Base-by-base conservation (phyloP, 2,888 invertebrate species). In the Carcina quercana region DNA sequence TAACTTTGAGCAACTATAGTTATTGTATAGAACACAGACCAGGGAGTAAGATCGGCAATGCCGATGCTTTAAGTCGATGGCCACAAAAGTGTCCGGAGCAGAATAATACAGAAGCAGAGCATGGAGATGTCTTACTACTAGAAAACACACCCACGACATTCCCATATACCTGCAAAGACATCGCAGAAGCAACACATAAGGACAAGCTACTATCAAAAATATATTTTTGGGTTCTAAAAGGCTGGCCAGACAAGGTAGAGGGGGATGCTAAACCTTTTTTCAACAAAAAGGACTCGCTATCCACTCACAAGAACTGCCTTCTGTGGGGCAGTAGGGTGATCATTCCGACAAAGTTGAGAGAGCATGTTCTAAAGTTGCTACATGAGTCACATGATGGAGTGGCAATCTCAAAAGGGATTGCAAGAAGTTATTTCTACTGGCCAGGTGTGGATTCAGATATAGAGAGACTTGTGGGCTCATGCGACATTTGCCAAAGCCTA, bases 21-120 rank as follows among this genome's bases (percentile, higher is more conserved):
- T 42, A 37, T 28, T 12, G 30, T 1, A 40, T 45, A 10, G 37
- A 44, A 13, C 45, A 45, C n/a, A n/a, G n/a, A n/a, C n/a, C n/a
- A n/a, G n/a, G n/a, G n/a, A n/a, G n/a, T n/a, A n/a, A n/a, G n/a
- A n/a, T n/a, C n/a, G n/a, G n/a, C n/a, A n/a, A n/a, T n/a, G n/a
- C n/a, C n/a, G n/a, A n/a, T n/a, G n/a, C n/a, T n/a, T n/a, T n/a
- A n/a, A n/a, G n/a, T n/a, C n/a, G n/a, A n/a, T n/a, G n/a, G n/a
- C n/a, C n/a, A n/a, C n/a, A n/a, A n/a, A n/a, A n/a, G n/a, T n/a
- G n/a, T n/a, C n/a, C n/a, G n/a, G n/a, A n/a, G n/a, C n/a, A n/a
- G n/a, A n/a, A n/a, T n/a, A n/a, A n/a, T n/a, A n/a, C n/a, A n/a
- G n/a, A n/a, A n/a, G n/a, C n/a, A n/a, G n/a, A n/a, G n/a, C n/a